Conservation (phyloP, 2,888 invertebrate genomes). For the Carcina quercana region DNA sequence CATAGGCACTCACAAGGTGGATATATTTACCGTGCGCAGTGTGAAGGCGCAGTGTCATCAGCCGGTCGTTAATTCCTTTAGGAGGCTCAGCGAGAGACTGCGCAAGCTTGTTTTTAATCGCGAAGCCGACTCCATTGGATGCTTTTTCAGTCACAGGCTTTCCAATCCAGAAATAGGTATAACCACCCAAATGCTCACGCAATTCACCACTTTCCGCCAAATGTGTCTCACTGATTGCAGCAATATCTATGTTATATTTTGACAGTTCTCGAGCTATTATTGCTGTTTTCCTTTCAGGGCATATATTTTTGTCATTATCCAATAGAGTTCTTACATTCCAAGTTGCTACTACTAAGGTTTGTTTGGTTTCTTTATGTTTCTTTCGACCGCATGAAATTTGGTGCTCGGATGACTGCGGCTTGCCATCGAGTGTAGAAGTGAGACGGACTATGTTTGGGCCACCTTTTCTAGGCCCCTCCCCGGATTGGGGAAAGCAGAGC, state of each 20-base stretch:
- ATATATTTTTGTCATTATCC: slow-evolving; percentile 4
- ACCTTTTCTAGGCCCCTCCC: slow-evolving; percentile 21
- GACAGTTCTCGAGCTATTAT: slow-evolving; percentile 16
- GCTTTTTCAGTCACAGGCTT: slow-evolving; percentile 4
- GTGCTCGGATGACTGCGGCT: slow-evolving; percentile 13
- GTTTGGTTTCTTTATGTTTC: slow-evolving; percentile 1
- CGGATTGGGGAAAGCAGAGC: slow-evolving; percentile 18
- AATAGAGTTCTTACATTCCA: slow-evolving; percentile 15
- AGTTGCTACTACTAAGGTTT: slow-evolving; percentile 2
- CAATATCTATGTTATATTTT: slow-evolving; percentile 16
- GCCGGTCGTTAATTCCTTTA: slow-evolving; percentile 12
- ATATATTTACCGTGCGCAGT: slow-evolving; percentile 17
- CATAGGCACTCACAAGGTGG: slow-evolving; percentile 21
- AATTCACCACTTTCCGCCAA: slow-evolving; percentile 12
- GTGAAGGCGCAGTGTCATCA: slow-evolving; percentile 13
- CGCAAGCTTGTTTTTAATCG: slow-evolving; percentile 6
- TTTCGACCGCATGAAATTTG: slow-evolving; percentile 4
- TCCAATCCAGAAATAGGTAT: slow-evolving; percentile 13
- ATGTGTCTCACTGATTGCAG: slow-evolving; percentile 18
- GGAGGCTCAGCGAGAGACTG: slow-evolving; percentile 6
- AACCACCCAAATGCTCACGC: slow-evolving; percentile 6
- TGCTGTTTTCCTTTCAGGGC: slow-evolving; percentile 15
- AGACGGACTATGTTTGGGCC: slow-evolving; percentile 18
- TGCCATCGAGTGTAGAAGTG: slow-evolving; percentile 7
- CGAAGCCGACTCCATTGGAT: slow-evolving; percentile 13